These are phyloP conservation scores for Pterophyllum scalare DNA, from an alignment of 2,113 vertebrate species.

Conservation along the genomic window DNA sequence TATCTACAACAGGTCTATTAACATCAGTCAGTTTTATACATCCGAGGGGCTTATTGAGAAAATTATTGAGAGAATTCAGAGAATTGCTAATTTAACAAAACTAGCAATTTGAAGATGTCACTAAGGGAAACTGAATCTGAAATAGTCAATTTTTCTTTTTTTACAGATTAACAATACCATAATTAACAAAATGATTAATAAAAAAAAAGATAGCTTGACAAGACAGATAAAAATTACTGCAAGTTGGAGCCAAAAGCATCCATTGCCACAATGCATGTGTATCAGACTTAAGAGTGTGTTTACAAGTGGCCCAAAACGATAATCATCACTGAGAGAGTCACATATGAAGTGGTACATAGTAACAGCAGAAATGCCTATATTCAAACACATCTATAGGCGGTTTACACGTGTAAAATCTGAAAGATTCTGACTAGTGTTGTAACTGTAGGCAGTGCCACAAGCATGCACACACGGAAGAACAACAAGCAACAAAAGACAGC, in stretches of 20 bases:
- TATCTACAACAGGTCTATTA: slow-evolving; percentile 9
- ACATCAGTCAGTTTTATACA: not conserved
- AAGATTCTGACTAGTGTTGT: not conserved
- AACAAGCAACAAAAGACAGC: not conserved
- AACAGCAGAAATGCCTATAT: not conserved
- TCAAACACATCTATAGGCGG: not conserved
- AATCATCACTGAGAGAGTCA: not conserved
- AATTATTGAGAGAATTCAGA: not conserved
- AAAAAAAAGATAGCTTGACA: not conserved
- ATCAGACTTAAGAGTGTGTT: not conserved
- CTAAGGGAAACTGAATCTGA: not conserved
- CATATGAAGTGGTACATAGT: not conserved
- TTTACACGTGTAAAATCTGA: not conserved
- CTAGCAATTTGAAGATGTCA: not conserved
- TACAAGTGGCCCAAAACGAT: not conserved
- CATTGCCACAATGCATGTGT: not conserved
- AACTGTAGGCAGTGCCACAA: slow-evolving; percentile 1
- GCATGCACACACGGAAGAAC: not conserved
- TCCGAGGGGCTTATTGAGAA: not conserved
- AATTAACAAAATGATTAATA: not conserved
- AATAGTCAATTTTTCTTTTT: not conserved
- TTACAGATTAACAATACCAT: not conserved
- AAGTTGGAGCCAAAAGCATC: not conserved
- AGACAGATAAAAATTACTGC: not conserved
- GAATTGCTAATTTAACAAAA: not conserved